Percentiles rank a stretch among this genome's conserved stretches.
phyloP scores from a whole-genome alignment of 1,140 invertebrate genomes.

The Panagrolaimus sp. region DNA sequence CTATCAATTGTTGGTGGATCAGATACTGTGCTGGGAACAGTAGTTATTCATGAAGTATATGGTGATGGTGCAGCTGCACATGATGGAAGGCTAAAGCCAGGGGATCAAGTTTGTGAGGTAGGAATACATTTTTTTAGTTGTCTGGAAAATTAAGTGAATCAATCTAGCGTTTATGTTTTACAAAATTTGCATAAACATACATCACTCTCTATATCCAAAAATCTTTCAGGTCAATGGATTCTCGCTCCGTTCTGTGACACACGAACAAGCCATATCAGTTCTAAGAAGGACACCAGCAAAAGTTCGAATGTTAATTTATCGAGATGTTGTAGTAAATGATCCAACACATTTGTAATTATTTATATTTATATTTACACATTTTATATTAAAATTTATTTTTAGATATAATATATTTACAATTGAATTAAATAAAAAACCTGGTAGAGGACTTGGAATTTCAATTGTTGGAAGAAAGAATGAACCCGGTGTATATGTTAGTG shows the following conservation, averaged over 20 bases:
- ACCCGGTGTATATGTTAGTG: conserved; percentile 83
- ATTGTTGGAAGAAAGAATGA: conserved; percentile 77
- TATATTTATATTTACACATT: no score
- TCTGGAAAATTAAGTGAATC: no score
- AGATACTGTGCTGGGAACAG: conserved; percentile 54
- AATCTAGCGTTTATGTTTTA: no score
- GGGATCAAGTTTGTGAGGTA: conserved; percentile 76
- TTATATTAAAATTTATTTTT: no score
- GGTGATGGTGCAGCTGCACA: conserved; percentile 68
- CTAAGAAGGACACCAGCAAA: conserved; percentile 69
- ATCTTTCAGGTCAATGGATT: conserved; percentile 65
- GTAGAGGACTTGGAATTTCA: conserved; percentile 83
- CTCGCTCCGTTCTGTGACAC: conserved; percentile 68
- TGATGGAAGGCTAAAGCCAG: conserved; percentile 79
- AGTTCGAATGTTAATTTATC: conserved; percentile 79
- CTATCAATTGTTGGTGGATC: conserved; percentile 55
- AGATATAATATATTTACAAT: conserved; percentile 75
- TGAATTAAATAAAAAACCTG: conserved; percentile 82
- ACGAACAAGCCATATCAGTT: conserved; percentile 66
- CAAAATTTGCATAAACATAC: no score
- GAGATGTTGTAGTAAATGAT: conserved; percentile 68
- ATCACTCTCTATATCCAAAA: no score
- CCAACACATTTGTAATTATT: conserved; percentile 59
- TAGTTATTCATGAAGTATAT: conserved; percentile 58
- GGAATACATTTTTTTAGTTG: no score